Evolutionary conservation across 2,888 invertebrate species (phyloP).

Genomic region (Folsomia candida): DNA sequence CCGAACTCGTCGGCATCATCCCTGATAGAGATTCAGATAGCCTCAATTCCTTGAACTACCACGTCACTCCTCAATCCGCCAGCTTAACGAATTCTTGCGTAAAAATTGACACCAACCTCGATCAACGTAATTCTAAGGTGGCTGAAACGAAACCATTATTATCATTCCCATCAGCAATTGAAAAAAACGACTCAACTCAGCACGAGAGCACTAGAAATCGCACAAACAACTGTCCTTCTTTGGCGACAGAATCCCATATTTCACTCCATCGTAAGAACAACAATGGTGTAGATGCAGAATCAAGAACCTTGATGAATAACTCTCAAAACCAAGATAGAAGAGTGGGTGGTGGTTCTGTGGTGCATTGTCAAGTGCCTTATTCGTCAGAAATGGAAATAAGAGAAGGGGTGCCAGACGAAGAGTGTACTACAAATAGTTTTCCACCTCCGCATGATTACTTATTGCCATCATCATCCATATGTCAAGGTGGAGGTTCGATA

Average conservation of each 20-base stretch:
- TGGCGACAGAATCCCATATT: neutral
- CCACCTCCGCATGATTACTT: neutral
- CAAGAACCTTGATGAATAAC: neutral
- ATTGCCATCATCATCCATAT: neutral
- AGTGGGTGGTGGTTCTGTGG: too few relatives aligned
- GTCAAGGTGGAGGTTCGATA: neutral
- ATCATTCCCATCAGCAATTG: conserved; percentile 2
- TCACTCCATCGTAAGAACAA: neutral
- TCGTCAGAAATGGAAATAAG: neutral
- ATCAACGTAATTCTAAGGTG: conserved; percentile 16
- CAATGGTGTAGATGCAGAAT: too few relatives aligned
- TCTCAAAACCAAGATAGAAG: neutral
- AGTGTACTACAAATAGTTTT: neutral
- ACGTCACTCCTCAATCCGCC: too few relatives aligned
- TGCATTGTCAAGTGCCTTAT: conserved; percentile 11
- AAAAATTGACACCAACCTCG: neutral
- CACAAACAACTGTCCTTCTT: neutral
- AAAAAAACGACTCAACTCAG: too few relatives aligned
- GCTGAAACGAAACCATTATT: neutral
- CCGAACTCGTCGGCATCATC: neutral
- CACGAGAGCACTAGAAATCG: too few relatives aligned
- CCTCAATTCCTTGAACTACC: conserved; percentile 1
- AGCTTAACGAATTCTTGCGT: too few relatives aligned
- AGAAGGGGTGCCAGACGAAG: neutral
- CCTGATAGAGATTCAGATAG: neutral